Evolutionary conservation across 2,797 vertebrate species (phyloP).

Genomic region (Alcedo atthis): DNA sequence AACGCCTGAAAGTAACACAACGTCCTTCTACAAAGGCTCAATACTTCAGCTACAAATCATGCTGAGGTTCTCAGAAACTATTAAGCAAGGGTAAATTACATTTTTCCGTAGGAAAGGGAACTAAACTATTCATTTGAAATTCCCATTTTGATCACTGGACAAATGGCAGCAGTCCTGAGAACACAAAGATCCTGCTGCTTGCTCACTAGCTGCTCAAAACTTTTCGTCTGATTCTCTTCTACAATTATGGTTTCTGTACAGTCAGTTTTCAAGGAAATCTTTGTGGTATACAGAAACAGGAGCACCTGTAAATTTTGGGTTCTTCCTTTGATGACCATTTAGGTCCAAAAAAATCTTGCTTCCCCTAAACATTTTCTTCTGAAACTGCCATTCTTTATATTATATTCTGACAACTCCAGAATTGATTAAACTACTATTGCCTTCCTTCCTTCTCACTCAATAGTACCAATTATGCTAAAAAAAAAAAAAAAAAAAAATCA

Average conservation of each 20-base stretch:
- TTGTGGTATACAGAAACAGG: neutral
- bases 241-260: neutral
- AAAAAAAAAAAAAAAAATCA: neutral
- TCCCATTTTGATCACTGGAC: neutral
- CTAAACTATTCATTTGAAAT: neutral
- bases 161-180: neutral
- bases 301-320: neutral
- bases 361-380: neutral
- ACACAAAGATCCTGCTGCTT: neutral
- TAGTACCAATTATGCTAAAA: slow-evolving; percentile 16
- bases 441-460: neutral
- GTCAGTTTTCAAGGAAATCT: neutral
- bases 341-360: neutral
- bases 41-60: neutral
- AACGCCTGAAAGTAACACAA: fast-evolving
- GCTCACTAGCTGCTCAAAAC: neutral
- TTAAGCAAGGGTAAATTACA: neutral
- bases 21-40: neutral
- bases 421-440: slow-evolving; percentile 6
- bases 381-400: neutral
- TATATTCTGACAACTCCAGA: neutral
- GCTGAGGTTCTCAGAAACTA: neutral
- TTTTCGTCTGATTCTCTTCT: neutral
- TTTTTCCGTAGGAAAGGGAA: neutral
- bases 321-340: neutral